phyloP scores from a whole-genome alignment of 2,888 invertebrate species.

The Andrena hattorfiana region DNA sequence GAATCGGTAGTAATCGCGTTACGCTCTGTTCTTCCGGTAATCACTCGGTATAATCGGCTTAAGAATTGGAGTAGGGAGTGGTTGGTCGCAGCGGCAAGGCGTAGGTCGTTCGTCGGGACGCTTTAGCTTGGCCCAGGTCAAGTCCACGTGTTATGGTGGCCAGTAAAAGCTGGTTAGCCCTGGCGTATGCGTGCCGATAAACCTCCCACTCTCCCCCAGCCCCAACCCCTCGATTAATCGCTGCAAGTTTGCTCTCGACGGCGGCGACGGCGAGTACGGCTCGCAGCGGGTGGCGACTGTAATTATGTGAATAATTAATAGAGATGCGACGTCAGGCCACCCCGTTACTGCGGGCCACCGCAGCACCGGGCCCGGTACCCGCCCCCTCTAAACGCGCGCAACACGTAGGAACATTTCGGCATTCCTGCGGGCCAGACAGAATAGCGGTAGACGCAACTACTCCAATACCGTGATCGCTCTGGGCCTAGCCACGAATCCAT shows the following conservation, averaged over 20 bases:
- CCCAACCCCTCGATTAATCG: not conserved
- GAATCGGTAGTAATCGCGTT: constrained; percentile 47
- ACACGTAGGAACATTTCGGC: constrained; percentile 55
- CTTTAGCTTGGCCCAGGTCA: constrained; percentile 4
- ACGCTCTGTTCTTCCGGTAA: constrained; percentile 39
- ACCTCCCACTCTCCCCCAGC: not conserved
- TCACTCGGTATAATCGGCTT: constrained; percentile 51
- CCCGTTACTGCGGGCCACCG: constrained; percentile 85
- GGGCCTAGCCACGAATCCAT: constrained; percentile 33
- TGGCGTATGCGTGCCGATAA: constrained; percentile 9
- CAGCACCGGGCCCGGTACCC: constrained; percentile 81
- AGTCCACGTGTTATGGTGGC: not conserved
- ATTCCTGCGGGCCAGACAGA: constrained; percentile 49
- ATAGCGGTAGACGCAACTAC: constrained; percentile 33
- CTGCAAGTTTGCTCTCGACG: constrained; percentile 19
- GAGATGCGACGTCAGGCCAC: constrained; percentile 84
- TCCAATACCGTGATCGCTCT: constrained; percentile 34
- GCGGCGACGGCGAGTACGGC: constrained; percentile 48
- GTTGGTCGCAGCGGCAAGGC: constrained; percentile 36
- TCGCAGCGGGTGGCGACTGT: constrained; percentile 71
- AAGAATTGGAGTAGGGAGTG: constrained; percentile 9
- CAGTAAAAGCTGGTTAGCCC: not conserved
- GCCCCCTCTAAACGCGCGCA: constrained; percentile 75
- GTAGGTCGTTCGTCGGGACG: constrained; percentile 17
- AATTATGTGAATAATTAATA: constrained; percentile 81